Conservation (phyloP, 2,888 invertebrate species). For the Teinopalpus imperialis region DNA sequence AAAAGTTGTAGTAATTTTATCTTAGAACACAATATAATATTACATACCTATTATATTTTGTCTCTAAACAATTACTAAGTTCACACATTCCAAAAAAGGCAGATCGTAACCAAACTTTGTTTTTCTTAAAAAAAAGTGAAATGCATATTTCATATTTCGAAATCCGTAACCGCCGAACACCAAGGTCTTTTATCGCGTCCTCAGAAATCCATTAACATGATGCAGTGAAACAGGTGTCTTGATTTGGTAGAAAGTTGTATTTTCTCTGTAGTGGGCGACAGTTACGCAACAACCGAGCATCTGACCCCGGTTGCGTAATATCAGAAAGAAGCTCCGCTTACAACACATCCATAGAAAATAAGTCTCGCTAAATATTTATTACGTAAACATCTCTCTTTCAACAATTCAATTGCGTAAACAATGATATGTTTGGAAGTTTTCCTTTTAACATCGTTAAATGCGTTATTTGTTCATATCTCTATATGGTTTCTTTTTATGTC, state of each 20-base stretch:
- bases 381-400: conserved; percentile 53
- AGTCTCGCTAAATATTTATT: conserved; percentile 69
- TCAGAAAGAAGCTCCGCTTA: conserved; percentile 61
- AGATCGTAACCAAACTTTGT: conserved; percentile 17
- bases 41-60: too few relatives aligned
- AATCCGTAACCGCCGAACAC: conserved; percentile 29
- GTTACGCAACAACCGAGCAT: conserved; percentile 57
- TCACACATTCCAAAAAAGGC: conserved; percentile 2
- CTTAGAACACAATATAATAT: too few relatives aligned
- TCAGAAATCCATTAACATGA: conserved; percentile 42
- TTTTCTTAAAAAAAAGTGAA: conserved; percentile 28
- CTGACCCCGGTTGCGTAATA: conserved; percentile 74
- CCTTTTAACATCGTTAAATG: conserved; percentile 26
- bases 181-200: conserved; percentile 40
- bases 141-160: conserved; percentile 28
- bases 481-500: too few relatives aligned
- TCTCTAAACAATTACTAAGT: conserved; percentile 7
- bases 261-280: conserved; percentile 56
- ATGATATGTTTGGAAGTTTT: conserved; percentile 49
- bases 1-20: not conserved
- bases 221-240: conserved; percentile 49
- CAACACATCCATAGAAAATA: conserved; percentile 64
- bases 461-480: conserved; percentile 1
- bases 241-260: conserved; percentile 66
- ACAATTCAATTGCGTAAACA: conserved; percentile 65